phyloP scores from a whole-genome alignment of 2,888 invertebrate species.

The Dioctria rufipes region DNA sequence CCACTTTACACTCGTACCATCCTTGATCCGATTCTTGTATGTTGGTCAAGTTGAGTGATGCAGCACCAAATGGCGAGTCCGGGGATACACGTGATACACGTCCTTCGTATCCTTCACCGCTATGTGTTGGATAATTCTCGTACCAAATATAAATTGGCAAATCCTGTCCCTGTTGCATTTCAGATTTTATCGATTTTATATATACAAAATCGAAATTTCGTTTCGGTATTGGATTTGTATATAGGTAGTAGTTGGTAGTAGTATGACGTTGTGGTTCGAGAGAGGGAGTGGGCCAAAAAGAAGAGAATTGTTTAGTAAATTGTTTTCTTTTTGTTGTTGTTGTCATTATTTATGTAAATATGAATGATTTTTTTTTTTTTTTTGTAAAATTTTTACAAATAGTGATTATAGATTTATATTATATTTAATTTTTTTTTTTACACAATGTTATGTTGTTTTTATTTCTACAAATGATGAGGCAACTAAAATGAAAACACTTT shows the following conservation, averaged over 20 bases:
- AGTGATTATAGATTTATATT: slow-evolving; percentile 22
- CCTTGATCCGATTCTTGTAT: slow-evolving; percentile 95
- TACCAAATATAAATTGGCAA: slow-evolving; percentile 99
- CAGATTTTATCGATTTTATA: slow-evolving; percentile 34
- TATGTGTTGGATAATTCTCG: slow-evolving; percentile 97
- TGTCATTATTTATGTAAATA: not conserved
- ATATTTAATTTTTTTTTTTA: too few relatives aligned
- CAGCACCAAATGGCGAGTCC: slow-evolving; percentile 90
- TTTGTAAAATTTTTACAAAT: slow-evolving; percentile 11
- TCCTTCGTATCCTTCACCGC: slow-evolving; percentile 94
- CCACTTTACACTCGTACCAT: slow-evolving; percentile 97
- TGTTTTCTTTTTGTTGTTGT: not conserved
- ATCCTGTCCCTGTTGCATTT: slow-evolving; percentile 85
- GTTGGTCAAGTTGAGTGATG: slow-evolving; percentile 95
- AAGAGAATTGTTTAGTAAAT: slow-evolving; percentile 42
- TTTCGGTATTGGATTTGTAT: not conserved
- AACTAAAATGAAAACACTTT: slow-evolving; percentile 11
- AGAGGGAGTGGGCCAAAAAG: slow-evolving; percentile 22
- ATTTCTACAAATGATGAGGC: slow-evolving; percentile 27
- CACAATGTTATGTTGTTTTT: slow-evolving; percentile 5
- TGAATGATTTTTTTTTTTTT: not conserved
- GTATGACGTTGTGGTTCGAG: slow-evolving; percentile 10
- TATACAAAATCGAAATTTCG: not conserved
- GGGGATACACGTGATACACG: slow-evolving; percentile 90
- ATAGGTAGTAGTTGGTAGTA: not conserved